Conservation (phyloP, 2,113 vertebrate genomes). For the crab-eating macaque (Macaca fascicularis) region T2T-MFA8v1.1 NC_088381.1:51387001-51387500, state of each 20-base stretch:
- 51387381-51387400: not conserved
- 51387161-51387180: not conserved
- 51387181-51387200: not conserved
- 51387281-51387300: not conserved
- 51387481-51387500: not conserved
- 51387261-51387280: not conserved
- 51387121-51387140: not conserved
- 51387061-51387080: not conserved
- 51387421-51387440: not conserved
- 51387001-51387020: not conserved
- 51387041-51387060: not conserved
- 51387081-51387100: not conserved
- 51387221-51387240: not conserved
- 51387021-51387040: not conserved
- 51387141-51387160: not conserved
- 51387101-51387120: not conserved
- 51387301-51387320: not conserved
- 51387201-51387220: not conserved
- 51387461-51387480: not conserved
- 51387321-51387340: not conserved
- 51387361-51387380: conserved; percentile 25
- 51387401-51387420: not conserved
- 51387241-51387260: not conserved
- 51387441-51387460: too few relatives aligned
- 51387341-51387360: conserved; percentile 14